These are phyloP conservation scores for Papilio dardanus DNA, from an alignment of 1,140 invertebrate genomes.

Conservation along the genomic window DNA sequence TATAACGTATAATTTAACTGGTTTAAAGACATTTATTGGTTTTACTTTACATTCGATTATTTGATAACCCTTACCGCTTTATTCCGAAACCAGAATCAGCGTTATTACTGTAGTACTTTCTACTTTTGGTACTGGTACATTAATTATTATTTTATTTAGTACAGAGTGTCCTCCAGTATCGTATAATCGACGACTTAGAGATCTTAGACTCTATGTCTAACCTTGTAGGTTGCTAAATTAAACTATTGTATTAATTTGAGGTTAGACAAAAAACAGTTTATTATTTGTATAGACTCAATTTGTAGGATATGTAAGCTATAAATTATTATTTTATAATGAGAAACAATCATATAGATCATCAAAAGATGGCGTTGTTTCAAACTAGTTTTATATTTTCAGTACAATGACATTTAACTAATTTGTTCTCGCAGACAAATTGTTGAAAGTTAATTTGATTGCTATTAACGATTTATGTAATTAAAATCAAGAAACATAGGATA, in stretches of 20 bases:
- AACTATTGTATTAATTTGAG: too few relatives aligned
- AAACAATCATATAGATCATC: not conserved
- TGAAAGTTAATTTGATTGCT: conserved; percentile 8
- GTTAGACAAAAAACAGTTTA: not conserved
- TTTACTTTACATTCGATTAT: not conserved
- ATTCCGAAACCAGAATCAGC: too few relatives aligned
- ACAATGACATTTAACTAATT: conserved; percentile 18
- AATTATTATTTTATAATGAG: not conserved
- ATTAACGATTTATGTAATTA: conserved; percentile 10
- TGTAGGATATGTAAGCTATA: not conserved
- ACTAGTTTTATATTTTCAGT: not conserved
- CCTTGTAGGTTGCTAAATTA: too few relatives aligned
- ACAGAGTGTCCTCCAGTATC: too few relatives aligned
- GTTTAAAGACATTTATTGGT: not conserved
- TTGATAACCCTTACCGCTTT: too few relatives aligned
- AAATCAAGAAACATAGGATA: not conserved
- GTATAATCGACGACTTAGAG: too few relatives aligned
- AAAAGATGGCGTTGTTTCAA: not conserved
- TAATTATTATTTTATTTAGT: too few relatives aligned
- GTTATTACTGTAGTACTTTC: too few relatives aligned
- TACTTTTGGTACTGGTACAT: too few relatives aligned
- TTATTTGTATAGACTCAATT: not conserved
- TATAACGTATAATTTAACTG: not conserved
- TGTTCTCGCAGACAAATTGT: conserved; percentile 12
- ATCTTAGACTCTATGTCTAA: too few relatives aligned